Conservation (phyloP, 2,113 vertebrate genomes). For the Speoplatyrhinus poulsoni region DNA sequence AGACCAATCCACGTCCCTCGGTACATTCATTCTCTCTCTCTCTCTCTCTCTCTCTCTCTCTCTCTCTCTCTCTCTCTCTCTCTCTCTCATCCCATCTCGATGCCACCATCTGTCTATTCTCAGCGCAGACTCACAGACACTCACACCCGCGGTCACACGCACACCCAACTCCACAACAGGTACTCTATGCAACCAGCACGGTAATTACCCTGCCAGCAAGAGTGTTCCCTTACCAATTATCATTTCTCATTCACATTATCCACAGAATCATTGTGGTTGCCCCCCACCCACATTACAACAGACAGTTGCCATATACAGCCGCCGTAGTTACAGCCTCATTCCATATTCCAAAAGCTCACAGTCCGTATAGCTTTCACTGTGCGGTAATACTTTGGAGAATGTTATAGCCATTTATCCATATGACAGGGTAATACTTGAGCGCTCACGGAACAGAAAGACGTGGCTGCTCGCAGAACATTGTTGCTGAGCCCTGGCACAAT, state of each 20-base stretch:
- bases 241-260: slow-evolving; percentile 51
- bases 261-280: slow-evolving; percentile 37
- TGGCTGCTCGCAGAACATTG: slow-evolving; percentile 30
- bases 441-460: slow-evolving; percentile 35
- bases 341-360: slow-evolving; percentile 23
- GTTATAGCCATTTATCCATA: slow-evolving; percentile 34
- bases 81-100: not conserved
- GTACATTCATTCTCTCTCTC: slow-evolving; percentile 12
- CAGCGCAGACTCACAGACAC: not conserved
- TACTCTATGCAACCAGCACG: slow-evolving; percentile 46
- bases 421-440: slow-evolving; percentile 34
- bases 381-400: slow-evolving; percentile 12
- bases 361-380: slow-evolving; percentile 18
- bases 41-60: not conserved
- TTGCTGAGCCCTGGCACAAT: slow-evolving; percentile 18
- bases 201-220: slow-evolving; percentile 62
- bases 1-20: slow-evolving; percentile 16
- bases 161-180: slow-evolving; percentile 30
- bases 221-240: slow-evolving; percentile 60
- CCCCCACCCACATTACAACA: slow-evolving; percentile 28
- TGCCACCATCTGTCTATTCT: not conserved
- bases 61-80: not conserved
- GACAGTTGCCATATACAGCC: slow-evolving; percentile 29
- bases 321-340: slow-evolving; percentile 37
- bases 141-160: not conserved